Evolutionary conservation across 1,140 invertebrate species (phyloP).

Genomic region (Drosophila hydei): DNA sequence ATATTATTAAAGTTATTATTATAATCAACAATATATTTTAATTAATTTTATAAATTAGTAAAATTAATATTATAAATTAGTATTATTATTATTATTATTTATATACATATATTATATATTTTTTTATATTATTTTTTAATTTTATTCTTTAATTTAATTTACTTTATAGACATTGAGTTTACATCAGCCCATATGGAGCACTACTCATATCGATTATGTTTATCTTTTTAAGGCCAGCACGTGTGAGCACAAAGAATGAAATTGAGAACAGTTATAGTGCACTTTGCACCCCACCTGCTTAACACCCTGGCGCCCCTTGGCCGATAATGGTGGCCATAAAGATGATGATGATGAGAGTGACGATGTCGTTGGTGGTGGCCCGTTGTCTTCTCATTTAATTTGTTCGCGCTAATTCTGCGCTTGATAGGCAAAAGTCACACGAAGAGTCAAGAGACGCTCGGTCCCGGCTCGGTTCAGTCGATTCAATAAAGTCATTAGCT

Average conservation of each 20-base stretch:
- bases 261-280: conserved; percentile 42
- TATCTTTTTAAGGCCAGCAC: not conserved
- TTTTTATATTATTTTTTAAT: no score
- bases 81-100: no score
- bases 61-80: no score
- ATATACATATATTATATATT: no score
- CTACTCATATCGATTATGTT: not conserved
- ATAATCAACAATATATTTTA: no score
- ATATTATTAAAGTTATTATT: no score
- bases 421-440: conserved; percentile 72
- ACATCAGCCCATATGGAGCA: no score
- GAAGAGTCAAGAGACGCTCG: conserved; percentile 52
- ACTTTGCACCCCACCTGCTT: conserved; percentile 4
- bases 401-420: conserved; percentile 69
- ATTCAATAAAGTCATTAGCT: conserved; percentile 81
- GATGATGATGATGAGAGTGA: conserved; percentile 9
- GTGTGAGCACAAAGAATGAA: conserved; percentile 39
- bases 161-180: no score
- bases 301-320: not conserved
- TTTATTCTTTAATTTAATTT: no score
- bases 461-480: conserved; percentile 43
- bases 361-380: conserved; percentile 45
- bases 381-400: conserved; percentile 75
- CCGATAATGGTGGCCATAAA: conserved; percentile 19
- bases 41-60: no score